These are phyloP conservation scores for Carettochelys insculpta DNA, from an alignment of 2,113 vertebrate genomes.

Conservation along the genomic window DNA sequence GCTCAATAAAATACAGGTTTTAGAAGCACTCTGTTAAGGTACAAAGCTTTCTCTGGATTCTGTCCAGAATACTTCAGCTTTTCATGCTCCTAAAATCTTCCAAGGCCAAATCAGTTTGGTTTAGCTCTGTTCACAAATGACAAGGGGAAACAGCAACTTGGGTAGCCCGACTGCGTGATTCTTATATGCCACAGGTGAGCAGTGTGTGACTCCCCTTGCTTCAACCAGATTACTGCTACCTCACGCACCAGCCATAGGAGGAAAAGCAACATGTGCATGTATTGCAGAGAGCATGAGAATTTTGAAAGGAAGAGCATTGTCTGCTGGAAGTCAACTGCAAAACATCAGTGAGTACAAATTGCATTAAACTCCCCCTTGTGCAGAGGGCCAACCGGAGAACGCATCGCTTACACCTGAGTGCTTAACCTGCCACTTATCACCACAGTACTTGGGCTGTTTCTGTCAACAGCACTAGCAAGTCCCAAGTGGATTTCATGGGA, in stretches of 20 bases:
- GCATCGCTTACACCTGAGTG: neutral
- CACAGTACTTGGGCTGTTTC: neutral
- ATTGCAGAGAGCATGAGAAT: neutral
- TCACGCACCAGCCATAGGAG: neutral
- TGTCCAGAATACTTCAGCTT: neutral
- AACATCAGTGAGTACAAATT: neutral
- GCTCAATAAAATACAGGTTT: neutral
- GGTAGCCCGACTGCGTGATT: neutral
- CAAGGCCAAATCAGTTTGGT: neutral
- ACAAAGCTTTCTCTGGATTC: neutral
- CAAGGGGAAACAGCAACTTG: neutral
- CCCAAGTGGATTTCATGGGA: neutral
- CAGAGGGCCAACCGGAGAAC: neutral
- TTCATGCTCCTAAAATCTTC: neutral
- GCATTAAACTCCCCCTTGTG: neutral
- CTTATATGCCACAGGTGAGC: neutral
- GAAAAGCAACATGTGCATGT: neutral
- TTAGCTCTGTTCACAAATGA: neutral
- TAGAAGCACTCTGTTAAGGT: neutral
- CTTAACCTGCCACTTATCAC: neutral
- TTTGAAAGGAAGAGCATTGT: neutral
- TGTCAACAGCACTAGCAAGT: neutral
- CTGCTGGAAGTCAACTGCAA: neutral
- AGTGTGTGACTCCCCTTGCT: neutral
- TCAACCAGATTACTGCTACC: neutral